Evolutionary conservation across 2,113 vertebrate species (phyloP).

Genomic region (Castor canadensis): DNA sequence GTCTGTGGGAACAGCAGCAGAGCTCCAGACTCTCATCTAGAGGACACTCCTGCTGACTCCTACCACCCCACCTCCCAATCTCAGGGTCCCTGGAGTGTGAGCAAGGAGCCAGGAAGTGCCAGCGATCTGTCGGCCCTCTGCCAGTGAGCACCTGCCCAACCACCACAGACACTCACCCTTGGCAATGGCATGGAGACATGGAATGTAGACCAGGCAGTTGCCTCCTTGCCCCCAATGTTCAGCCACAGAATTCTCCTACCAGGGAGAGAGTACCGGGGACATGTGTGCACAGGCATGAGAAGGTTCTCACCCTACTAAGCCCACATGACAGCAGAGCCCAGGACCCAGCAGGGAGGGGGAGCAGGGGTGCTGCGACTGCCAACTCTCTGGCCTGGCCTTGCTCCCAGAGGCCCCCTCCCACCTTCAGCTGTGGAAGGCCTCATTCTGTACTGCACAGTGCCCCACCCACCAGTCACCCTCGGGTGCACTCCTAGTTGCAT

Average conservation of each 20-base stretch:
- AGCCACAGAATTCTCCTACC: constrained; percentile 71
- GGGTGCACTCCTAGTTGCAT: neutral
- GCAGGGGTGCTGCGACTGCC: neutral
- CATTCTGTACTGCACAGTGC: neutral
- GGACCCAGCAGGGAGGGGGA: neutral
- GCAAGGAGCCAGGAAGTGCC: neutral
- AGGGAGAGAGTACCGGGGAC: neutral
- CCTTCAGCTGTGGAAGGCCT: neutral
- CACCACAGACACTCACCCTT: constrained; percentile 43
- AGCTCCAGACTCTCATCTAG: neutral
- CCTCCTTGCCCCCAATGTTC: constrained; percentile 40
- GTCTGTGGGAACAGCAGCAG: constrained; percentile 46
- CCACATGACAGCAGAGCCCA: neutral
- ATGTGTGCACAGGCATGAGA: neutral
- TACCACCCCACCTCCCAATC: neutral
- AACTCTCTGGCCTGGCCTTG: neutral
- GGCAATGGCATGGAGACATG: constrained; percentile 44
- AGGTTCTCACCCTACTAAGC: neutral
- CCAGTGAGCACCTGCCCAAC: neutral
- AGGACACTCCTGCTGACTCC: neutral
- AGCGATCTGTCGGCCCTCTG: neutral
- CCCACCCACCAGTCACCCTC: neutral
- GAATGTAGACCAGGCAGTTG: constrained; percentile 5
- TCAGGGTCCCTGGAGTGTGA: neutral
- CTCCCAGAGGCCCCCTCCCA: neutral